These are phyloP conservation scores for Morelia viridis DNA, from an alignment of 2,797 vertebrate genomes.

Conservation along the genomic window DNA sequence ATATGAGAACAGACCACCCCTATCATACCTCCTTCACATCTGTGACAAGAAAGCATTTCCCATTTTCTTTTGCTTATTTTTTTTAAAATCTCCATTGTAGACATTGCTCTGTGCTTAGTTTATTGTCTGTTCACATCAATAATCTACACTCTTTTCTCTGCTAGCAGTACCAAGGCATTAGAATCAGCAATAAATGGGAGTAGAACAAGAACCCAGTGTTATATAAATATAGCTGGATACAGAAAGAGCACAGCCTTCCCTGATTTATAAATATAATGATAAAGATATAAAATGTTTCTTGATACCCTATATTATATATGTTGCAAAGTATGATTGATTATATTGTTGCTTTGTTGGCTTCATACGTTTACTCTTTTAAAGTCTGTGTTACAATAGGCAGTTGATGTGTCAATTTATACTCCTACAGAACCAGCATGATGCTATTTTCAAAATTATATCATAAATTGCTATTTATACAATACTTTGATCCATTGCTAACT, in stretches of 20 bases:
- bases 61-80: accelerated
- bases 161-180: conserved; percentile 9
- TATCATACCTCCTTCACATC: conserved; percentile 40
- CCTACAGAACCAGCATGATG: neutral
- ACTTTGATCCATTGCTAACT: neutral
- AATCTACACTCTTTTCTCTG: neutral
- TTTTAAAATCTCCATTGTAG: conserved; percentile 13
- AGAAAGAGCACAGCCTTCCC: neutral
- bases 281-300: neutral
- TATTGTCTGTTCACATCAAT: neutral
- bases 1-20: neutral
- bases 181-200: conserved; percentile 18
- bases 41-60: conserved; percentile 16
- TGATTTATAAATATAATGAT: neutral
- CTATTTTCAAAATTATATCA: neutral
- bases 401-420: neutral
- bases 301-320: neutral
- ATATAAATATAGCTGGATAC: neutral
- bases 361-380: neutral
- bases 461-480: neutral
- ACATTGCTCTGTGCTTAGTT: conserved; percentile 13
- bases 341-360: neutral
- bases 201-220: neutral
- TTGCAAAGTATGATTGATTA: neutral
- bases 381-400: neutral